Base-by-base conservation (phyloP, 2,797 vertebrate genomes). In the Gallinago solitaria region DNA sequence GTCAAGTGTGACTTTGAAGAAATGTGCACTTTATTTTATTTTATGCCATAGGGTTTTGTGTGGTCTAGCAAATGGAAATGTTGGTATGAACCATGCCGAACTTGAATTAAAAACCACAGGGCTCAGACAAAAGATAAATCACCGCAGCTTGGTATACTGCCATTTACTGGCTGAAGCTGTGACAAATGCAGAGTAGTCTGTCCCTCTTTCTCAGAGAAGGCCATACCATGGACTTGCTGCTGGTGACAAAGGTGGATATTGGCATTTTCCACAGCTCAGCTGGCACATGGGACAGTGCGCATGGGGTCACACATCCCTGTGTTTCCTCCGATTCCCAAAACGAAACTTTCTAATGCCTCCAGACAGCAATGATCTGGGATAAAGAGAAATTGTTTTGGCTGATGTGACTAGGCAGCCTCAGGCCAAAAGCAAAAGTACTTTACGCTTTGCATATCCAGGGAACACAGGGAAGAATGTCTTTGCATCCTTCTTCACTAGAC, bases 241-340 rank as follows among this genome's bases (percentile, higher is more conserved):
- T 30, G 68, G 54, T 9, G 30, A 35, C 5, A 5, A 11, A 67
- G 16, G 27, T 24, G 50, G 17, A 14, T 20, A 19, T n/a, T 2
- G 4, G 32, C 21, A 47, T 74, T 68, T 47, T 39, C 35, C 7
- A 0, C 0, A 3, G 54, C 81, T 89, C 71, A 30, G n/a, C 32
- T 57, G 67, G 15, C 15, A 18, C 1, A 7, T n/a, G 35, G 47
- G 21, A 30, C 32, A 12, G 70, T n/a, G 21, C 41, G 57, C 41
- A 15, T 0, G 0, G 27, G 30, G 63, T 86, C 3, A 1, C 8
- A 17, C 15, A 2, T 1, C 4, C 28, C 18, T 14, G 12, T 33
- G 23, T 45, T 73, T 47, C 64, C 33, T 67, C 28, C 51, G n/a
- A 16, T 9, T 79, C 17, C n/a, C 37, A 41, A 41, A 37, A 6